Evolutionary conservation across 2,888 invertebrate species (phyloP).

Genomic region (Pollenia griseotomentosa): DNA sequence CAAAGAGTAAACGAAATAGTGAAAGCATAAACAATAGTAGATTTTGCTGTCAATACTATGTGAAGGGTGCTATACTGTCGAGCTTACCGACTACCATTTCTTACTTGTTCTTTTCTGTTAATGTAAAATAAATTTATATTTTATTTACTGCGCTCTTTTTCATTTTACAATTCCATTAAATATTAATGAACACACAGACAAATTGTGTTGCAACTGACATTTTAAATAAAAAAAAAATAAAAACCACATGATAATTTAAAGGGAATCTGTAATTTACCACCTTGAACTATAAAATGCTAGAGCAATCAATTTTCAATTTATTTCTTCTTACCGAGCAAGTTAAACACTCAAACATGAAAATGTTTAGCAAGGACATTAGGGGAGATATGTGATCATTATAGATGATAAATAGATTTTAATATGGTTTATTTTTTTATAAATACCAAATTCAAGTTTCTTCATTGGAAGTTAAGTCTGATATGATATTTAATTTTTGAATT

Average conservation of each 20-base stretch:
- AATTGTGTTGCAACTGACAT: slow-evolving; percentile 36
- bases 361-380: slow-evolving; percentile 19
- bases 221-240: slow-evolving; percentile 9
- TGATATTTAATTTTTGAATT: too few relatives aligned
- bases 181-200: slow-evolving; percentile 20
- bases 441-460: too few relatives aligned
- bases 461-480: too few relatives aligned
- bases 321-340: not conserved
- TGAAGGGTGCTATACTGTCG: too few relatives aligned
- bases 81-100: too few relatives aligned
- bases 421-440: too few relatives aligned
- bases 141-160: slow-evolving; percentile 6
- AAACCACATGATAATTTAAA: slow-evolving; percentile 25
- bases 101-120: not conserved
- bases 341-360: not conserved
- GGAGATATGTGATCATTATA: not conserved
- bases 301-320: slow-evolving; percentile 36
- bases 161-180: slow-evolving; percentile 20
- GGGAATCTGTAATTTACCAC: slow-evolving; percentile 45
- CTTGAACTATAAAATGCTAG: slow-evolving; percentile 29
- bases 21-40: too few relatives aligned
- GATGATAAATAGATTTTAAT: too few relatives aligned
- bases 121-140: slow-evolving; percentile 28
- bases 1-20: too few relatives aligned
- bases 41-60: too few relatives aligned